These are phyloP conservation scores for Xenopus tropicalis DNA, from an alignment of 2,113 vertebrate species.

Conservation along the genomic window UCB_Xtro_10.0 CM004446.2:118866001-118866500, in stretches of 20 bases:
- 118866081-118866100: too few relatives aligned
- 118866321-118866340: conserved; percentile 94
- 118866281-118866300: conserved; percentile 90
- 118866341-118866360: conserved; percentile 41
- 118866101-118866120: too few relatives aligned
- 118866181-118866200: conserved; percentile 87
- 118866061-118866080: too few relatives aligned
- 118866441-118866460: conserved; percentile 10
- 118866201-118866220: conserved; percentile 95
- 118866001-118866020: too few relatives aligned
- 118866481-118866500: conserved; percentile 18
- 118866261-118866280: conserved; percentile 94
- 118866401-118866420: conserved; percentile 21
- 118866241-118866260: conserved; percentile 87
- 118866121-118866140: too few relatives aligned
- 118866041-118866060: too few relatives aligned
- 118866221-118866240: conserved; percentile 87
- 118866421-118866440: conserved; percentile 20
- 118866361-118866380: conserved; percentile 15
- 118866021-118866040: too few relatives aligned
- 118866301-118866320: conserved; percentile 86
- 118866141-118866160: background rate
- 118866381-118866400: conserved; percentile 3
- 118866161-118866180: conserved; percentile 95
- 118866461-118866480: conserved; percentile 20